These are phyloP conservation scores for Rhodophaea formosa DNA, from an alignment of 2,888 invertebrate species.

Conservation along the genomic window DNA sequence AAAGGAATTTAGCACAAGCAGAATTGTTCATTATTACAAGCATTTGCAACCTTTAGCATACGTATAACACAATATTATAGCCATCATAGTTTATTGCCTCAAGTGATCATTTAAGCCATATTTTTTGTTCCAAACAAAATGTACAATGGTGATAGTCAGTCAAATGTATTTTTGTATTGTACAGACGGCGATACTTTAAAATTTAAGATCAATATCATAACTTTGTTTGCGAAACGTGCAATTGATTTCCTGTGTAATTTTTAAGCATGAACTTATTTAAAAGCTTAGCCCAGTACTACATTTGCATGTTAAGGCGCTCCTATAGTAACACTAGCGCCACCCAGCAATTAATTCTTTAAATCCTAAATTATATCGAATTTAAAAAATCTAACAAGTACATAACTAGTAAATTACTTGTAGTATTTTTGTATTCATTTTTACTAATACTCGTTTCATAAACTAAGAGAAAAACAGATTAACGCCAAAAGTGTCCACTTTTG, in stretches of 20 bases:
- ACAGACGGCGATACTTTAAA: slow-evolving; percentile 20
- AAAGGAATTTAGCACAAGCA: slow-evolving; percentile 1
- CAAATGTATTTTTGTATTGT: slow-evolving; percentile 50
- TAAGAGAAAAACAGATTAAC: too few species aligned
- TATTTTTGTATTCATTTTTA: too few species aligned
- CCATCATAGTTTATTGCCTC: slow-evolving; percentile 35
- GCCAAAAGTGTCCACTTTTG: too few species aligned
- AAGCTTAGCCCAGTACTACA: too few species aligned
- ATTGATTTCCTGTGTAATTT: slow-evolving; percentile 9
- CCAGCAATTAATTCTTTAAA: too few species aligned
- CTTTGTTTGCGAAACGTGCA: slow-evolving; percentile 8
- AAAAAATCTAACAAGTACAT: too few species aligned
- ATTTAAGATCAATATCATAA: slow-evolving; percentile 4
- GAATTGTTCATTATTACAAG: neutral
- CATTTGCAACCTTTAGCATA: slow-evolving; percentile 12
- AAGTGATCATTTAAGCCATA: slow-evolving; percentile 67
- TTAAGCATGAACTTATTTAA: slow-evolving; percentile 21
- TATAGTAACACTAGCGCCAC: too few species aligned
- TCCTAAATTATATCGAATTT: too few species aligned
- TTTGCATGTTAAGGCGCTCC: too few species aligned
- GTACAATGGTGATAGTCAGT: slow-evolving; percentile 58
- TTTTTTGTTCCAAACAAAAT: slow-evolving; percentile 60
- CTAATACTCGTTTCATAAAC: too few species aligned
- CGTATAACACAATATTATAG: neutral
- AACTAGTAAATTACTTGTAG: too few species aligned